A percentile compares a stretch with the other conserved stretches of the same genome.
phyloP scores from a whole-genome alignment of 2,888 invertebrate genomes.

The Panorpa germanica region DNA sequence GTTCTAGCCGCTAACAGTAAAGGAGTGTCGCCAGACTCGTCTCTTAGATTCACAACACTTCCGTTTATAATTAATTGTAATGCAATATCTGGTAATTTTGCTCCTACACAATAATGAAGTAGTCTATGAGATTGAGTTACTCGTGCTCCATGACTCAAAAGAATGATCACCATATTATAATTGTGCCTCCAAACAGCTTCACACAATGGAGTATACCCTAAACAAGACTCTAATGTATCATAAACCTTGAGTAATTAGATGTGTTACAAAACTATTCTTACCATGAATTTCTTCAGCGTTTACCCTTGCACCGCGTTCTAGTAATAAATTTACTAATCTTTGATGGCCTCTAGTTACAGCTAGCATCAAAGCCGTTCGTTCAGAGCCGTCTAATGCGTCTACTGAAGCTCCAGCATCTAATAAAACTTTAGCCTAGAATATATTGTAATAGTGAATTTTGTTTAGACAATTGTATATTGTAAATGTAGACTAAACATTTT shows the following conservation, averaged over 20 bases:
- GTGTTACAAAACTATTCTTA: slow-evolving; percentile 14
- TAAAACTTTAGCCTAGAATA: slow-evolving; percentile 28
- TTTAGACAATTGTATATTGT: not conserved
- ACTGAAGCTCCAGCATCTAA: slow-evolving; percentile 32
- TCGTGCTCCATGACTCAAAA: slow-evolving; percentile 45
- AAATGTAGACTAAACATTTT: not conserved
- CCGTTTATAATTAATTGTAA: too few relatives aligned
- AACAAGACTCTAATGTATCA: too few relatives aligned
- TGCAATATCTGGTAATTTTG: too few relatives aligned
- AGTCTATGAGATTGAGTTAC: slow-evolving; percentile 49
- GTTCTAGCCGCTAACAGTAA: slow-evolving; percentile 36
- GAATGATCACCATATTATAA: slow-evolving; percentile 31
- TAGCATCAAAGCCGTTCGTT: slow-evolving; percentile 32
- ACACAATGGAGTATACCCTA: slow-evolving; percentile 48
- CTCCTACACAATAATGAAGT: slow-evolving; percentile 46
- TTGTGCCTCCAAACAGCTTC: slow-evolving; percentile 49
- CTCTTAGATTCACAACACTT: slow-evolving; percentile 37
- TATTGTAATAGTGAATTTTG: not conserved
- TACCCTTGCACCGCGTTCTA: slow-evolving; percentile 37
- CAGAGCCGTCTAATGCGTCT: slow-evolving; percentile 37
- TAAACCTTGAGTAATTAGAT: too few relatives aligned
- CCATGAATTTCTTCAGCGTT: slow-evolving; percentile 50
- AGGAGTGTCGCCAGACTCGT: slow-evolving; percentile 48
- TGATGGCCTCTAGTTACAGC: slow-evolving; percentile 25
- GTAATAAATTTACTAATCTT: slow-evolving; percentile 30